These are phyloP conservation scores for Orthonychiurus folsomi DNA, from an alignment of 2,888 invertebrate genomes.

Conservation along the genomic window DNA sequence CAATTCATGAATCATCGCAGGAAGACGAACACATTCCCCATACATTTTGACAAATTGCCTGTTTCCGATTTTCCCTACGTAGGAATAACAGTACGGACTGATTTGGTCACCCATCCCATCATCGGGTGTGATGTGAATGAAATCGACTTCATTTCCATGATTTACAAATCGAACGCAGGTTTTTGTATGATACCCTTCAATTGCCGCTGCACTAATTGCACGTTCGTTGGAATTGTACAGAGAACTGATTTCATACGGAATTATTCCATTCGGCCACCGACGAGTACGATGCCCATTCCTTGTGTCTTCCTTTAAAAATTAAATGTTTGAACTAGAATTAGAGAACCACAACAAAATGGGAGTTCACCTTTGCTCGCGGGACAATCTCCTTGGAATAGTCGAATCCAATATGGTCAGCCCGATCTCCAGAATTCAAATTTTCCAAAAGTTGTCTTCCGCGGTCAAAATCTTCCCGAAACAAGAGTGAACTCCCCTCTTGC, in stretches of 20 bases:
- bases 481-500: too few species aligned
- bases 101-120: constrained; percentile 1
- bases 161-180: neutral
- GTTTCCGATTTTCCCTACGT: constrained; percentile 13
- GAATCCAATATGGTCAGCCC: too few species aligned
- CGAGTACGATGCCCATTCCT: neutral
- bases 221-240: neutral
- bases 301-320: neutral
- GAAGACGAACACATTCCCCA: constrained; percentile 16
- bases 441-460: too few species aligned
- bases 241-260: neutral
- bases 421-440: too few species aligned
- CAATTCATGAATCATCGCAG: constrained; percentile 18
- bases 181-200: neutral
- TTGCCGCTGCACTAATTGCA: neutral
- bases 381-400: neutral
- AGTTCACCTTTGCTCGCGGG: neutral
- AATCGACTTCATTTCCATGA: neutral
- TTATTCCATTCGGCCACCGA: neutral
- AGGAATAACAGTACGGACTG: constrained; percentile 14
- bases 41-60: constrained; percentile 19
- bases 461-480: too few species aligned
- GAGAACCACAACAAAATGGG: neutral
- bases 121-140: constrained; percentile 13
- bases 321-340: neutral